Base-by-base conservation (phyloP, 2,888 invertebrate species). In the Hesperia comma region DNA sequence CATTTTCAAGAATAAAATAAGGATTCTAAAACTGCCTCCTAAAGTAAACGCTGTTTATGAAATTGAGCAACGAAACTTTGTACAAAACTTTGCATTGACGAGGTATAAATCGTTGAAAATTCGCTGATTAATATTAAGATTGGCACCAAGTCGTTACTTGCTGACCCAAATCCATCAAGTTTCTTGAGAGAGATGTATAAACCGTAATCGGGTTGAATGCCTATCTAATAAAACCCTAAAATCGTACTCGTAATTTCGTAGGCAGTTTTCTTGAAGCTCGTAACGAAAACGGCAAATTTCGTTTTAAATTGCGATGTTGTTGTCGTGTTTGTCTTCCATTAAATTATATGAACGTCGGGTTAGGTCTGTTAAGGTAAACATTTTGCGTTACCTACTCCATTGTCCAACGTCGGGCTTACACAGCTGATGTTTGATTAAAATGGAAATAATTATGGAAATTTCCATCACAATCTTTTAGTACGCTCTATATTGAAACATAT, bases 311-410 rank as follows among this genome's bases (percentile, higher is more conserved):
- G 78, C 78, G 79, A 79, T 75, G 79, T 79, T 83, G 81, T 82
- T 85, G 79, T 83, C 79, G 80, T 85, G 82, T 86, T 87, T 87
- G 80, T 79, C 75, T 84, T 82, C 79, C 81, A 83, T 86, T 84
- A 82, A 85, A 86, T 86, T 85, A 80, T 76, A 83, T 78, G 77
- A 80, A 82, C 79, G 77, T 75, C 75, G 80, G 79, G 80, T 81
- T 80, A 80, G 81, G 80, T 81, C 78, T 82, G 82, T 79, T 79
- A 79, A 75, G 79, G 79, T 77, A 84, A 85, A 86, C 79, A 85
- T 82, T 84, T 82, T 77, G 78, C 72, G 79, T 79, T 80, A 79
- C 77, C 75, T 79, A 81, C 78, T 79, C 75, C 75, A 83, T 84
- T 83, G 81, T 85, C 77, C 76, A 77, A 70, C 70, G 70, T 73